Evolutionary conservation across 1,140 invertebrate genomes (phyloP).

Genomic region (Anthonomus grandis): DNA sequence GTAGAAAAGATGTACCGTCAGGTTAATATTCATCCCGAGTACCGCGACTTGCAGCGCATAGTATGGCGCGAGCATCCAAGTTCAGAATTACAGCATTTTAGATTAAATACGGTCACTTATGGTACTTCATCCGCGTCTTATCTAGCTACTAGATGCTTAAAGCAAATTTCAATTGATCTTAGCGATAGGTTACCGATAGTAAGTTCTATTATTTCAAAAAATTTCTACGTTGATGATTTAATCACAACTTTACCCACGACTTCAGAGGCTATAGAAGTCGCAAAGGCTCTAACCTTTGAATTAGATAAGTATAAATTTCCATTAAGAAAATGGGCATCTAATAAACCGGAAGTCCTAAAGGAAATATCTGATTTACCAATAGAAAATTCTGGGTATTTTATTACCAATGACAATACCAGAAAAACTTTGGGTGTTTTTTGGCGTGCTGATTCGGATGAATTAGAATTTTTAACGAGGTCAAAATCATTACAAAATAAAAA

Average conservation of each 20-base stretch:
- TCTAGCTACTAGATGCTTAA: slow-evolving; percentile 40
- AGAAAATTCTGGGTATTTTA: slow-evolving; percentile 1
- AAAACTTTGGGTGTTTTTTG: slow-evolving; percentile 11
- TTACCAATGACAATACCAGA: background rate
- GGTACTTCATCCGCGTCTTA: slow-evolving; percentile 42
- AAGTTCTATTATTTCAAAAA: slow-evolving; percentile 33
- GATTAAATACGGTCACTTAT: slow-evolving; percentile 18
- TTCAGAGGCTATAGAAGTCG: slow-evolving; percentile 17
- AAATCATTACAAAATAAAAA: background rate
- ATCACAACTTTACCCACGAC: slow-evolving; percentile 38
- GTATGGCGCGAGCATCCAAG: background rate
- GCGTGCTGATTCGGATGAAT: background rate
- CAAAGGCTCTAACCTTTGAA: slow-evolving; percentile 6
- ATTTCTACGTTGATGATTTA: slow-evolving; percentile 53
- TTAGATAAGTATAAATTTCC: background rate
- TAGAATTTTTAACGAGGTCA: background rate
- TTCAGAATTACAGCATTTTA: background rate
- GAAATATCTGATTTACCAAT: background rate
- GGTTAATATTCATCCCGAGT: slow-evolving; percentile 24
- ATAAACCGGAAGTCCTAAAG: background rate
- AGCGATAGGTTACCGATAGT: slow-evolving; percentile 29
- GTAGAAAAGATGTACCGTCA: slow-evolving; percentile 48
- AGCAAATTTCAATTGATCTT: slow-evolving; percentile 31
- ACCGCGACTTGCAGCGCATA: background rate
- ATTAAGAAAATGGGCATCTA: background rate